Percentiles rank a stretch among this genome's conserved stretches.
These are phyloP conservation scores for Astur gentilis DNA, from an alignment of 2,113 vertebrate genomes.

Conservation along the genomic window DNA sequence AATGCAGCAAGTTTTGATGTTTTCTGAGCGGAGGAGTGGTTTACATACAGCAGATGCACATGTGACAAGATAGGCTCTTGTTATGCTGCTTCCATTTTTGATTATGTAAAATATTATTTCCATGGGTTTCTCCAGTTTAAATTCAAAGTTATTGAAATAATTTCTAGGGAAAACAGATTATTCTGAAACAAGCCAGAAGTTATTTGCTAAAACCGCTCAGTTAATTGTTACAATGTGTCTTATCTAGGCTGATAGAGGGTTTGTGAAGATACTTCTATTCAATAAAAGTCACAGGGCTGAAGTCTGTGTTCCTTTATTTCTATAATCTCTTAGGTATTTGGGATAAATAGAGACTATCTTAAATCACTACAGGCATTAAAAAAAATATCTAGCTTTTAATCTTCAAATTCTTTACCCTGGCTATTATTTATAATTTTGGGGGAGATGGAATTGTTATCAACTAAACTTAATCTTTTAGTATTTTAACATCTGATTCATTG, in stretches of 20 bases:
- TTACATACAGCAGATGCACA: not conserved
- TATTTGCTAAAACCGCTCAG: not conserved
- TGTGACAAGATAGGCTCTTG: not conserved
- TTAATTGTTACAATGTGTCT: not conserved
- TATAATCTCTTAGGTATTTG: not conserved
- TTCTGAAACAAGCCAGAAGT: slow-evolving; percentile 18
- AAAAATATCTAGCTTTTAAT: not conserved
- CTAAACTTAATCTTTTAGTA: not conserved
- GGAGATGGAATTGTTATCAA: not conserved
- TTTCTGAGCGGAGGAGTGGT: not conserved
- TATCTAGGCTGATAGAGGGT: not conserved
- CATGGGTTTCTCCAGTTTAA: not conserved
- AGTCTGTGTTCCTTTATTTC: slow-evolving; percentile 16
- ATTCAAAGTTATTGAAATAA: not conserved
- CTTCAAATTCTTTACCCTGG: not conserved
- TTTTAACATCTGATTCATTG: not conserved
- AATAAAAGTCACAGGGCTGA: not conserved
- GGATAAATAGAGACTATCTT: not conserved
- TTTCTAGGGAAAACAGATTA: not conserved
- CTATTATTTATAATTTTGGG: not conserved
- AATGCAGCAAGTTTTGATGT: not conserved
- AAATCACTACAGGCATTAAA: slow-evolving; percentile 4
- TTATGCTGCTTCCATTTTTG: not conserved
- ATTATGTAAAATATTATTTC: slow-evolving; percentile 5
- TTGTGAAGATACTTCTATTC: not conserved